Conservation (phyloP, 2,888 invertebrate species). For the Heliconius sara region DNA sequence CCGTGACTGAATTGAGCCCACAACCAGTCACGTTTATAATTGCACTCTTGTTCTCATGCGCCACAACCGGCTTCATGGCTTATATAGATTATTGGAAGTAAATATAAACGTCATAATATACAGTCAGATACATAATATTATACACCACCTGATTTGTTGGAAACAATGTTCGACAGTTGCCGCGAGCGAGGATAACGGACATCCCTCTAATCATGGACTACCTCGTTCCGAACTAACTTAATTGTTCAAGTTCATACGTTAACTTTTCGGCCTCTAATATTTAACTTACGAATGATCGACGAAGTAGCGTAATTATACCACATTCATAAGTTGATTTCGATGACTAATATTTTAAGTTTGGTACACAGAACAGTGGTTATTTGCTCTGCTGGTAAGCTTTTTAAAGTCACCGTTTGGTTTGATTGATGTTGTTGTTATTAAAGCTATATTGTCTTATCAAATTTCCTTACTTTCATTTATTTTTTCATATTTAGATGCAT, state of each 20-base stretch:
- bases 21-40: no score
- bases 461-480: background rate
- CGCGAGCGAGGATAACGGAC: conserved; percentile 69
- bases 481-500: background rate
- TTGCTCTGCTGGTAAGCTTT: background rate
- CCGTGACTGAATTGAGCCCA: no score
- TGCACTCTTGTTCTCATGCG: no score
- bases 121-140: conserved; percentile 18
- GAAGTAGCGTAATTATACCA: conserved; percentile 38
- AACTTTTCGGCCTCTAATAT: conserved; percentile 46
- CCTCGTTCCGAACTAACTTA: conserved; percentile 62
- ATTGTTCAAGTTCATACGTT: conserved; percentile 57
- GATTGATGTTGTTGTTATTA: background rate
- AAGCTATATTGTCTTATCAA: background rate
- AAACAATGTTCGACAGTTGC: conserved; percentile 67
- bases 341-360: background rate
- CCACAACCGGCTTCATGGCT: no score
- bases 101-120: background rate
- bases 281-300: conserved; percentile 43
- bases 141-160: conserved; percentile 58
- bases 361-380: background rate
- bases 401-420: background rate
- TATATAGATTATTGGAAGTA: background rate
- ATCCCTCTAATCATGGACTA: conserved; percentile 67
- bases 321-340: conserved; percentile 36